Evolutionary conservation across 2,888 invertebrate species (phyloP).

Genomic region (Anoncus sp.): DNA sequence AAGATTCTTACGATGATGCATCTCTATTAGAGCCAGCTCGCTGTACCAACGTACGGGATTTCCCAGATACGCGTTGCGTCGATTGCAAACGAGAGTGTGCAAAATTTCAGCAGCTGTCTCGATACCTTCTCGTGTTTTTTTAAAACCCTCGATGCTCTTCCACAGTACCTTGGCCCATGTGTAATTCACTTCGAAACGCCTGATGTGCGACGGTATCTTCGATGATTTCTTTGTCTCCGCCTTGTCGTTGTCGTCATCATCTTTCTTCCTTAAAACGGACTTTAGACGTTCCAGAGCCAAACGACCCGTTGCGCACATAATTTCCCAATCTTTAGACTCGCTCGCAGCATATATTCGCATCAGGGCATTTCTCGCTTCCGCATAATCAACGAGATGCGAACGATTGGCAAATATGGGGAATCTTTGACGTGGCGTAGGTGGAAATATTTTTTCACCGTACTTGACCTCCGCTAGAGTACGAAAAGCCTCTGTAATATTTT

Average conservation of each 20-base stretch:
- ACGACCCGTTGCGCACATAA: conserved; percentile 68
- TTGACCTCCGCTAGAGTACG: conserved; percentile 71
- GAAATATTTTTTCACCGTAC: conserved; percentile 70
- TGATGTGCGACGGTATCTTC: conserved; percentile 74
- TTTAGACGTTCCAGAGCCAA: conserved; percentile 69
- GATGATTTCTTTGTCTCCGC: conserved; percentile 31
- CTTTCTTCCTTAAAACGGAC: conserved; percentile 42
- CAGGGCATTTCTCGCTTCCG: conserved; percentile 68
- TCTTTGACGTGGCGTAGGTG: conserved; percentile 61
- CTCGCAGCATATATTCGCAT: conserved; percentile 60
- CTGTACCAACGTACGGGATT: conserved; percentile 74
- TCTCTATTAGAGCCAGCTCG: conserved; percentile 78
- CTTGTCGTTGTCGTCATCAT: no score
- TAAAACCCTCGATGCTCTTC: conserved; percentile 77
- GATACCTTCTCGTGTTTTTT: conserved; percentile 71
- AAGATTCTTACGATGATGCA: conserved; percentile 74
- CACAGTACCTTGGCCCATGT: conserved; percentile 78
- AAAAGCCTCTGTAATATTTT: conserved; percentile 71
- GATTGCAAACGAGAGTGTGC: conserved; percentile 68
- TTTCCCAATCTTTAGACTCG: conserved; percentile 74
- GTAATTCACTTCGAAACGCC: conserved; percentile 72
- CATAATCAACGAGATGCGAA: conserved; percentile 74
- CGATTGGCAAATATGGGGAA: conserved; percentile 77
- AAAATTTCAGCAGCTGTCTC: conserved; percentile 68
- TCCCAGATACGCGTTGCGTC: conserved; percentile 67